These are phyloP conservation scores for Phocides pigmalion DNA, from an alignment of 1,140 invertebrate genomes.

Conservation along the genomic window DNA sequence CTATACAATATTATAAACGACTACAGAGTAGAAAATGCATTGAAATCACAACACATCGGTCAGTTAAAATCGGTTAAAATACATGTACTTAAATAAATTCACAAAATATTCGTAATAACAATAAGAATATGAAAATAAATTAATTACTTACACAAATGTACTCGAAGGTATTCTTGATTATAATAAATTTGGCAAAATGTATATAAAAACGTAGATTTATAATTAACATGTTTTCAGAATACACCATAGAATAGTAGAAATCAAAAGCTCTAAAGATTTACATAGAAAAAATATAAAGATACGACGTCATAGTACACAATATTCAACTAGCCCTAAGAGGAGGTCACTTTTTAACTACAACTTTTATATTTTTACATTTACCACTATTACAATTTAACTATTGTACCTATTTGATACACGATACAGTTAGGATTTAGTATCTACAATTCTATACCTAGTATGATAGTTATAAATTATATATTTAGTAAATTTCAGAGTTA, in stretches of 20 bases:
- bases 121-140: constrained; percentile 23
- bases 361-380: constrained; percentile 74
- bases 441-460: constrained; percentile 65
- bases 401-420: constrained; percentile 63
- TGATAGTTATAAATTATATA: constrained; percentile 20
- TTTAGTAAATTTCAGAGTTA: constrained; percentile 14
- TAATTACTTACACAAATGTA: constrained; percentile 7
- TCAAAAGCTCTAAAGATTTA: constrained; percentile 61
- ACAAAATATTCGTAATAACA: constrained; percentile 8
- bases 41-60: constrained; percentile 42
- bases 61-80: constrained; percentile 18
- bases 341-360: constrained; percentile 63
- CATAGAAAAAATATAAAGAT: constrained; percentile 33
- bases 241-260: constrained; percentile 43
- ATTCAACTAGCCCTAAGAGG: constrained; percentile 54
- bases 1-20: constrained; percentile 43
- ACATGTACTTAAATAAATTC: constrained; percentile 10
- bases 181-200: constrained; percentile 58
- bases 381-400: constrained; percentile 48
- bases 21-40: constrained; percentile 46
- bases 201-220: constrained; percentile 42
- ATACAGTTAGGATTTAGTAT: constrained; percentile 60
- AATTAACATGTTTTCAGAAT: constrained; percentile 49
- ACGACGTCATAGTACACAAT: constrained; percentile 49
- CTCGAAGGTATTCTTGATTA: constrained; percentile 21